A percentile compares a stretch with the other conserved stretches of the same genome.
Evolutionary conservation across 2,797 vertebrate species (phyloP).

Genomic region (Oreochromis grahami): DNA sequence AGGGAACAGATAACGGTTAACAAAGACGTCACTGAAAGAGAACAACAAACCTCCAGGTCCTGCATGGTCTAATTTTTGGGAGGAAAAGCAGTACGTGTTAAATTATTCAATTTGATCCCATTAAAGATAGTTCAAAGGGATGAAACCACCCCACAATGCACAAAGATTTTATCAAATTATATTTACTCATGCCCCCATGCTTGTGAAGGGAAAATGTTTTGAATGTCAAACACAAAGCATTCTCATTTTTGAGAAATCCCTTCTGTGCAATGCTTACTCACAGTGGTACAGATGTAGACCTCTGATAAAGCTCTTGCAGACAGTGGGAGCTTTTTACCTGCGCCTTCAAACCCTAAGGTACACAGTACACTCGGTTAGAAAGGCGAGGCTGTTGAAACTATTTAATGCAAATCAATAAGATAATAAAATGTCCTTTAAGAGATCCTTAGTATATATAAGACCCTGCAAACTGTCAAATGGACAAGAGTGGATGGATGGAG

Average conservation of each 20-base stretch:
- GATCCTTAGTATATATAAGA: not conserved
- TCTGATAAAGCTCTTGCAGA: conserved; percentile 23
- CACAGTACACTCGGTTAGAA: not conserved
- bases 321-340: not conserved
- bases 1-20: not conserved
- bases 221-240: conserved; percentile 26
- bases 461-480: not conserved
- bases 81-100: not conserved
- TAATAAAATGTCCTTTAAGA: not conserved
- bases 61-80: not conserved
- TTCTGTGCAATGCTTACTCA: not conserved
- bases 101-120: conserved; percentile 33
- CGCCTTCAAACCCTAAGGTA: not conserved
- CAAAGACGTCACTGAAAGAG: not conserved
- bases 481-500: not conserved
- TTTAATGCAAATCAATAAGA: conserved; percentile 19
- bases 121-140: conserved; percentile 19
- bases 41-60: conserved; percentile 1
- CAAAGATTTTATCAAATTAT: conserved; percentile 29
- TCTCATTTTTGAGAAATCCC: conserved; percentile 26
- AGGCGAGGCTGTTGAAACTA: not conserved
- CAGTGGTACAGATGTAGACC: conserved; percentile 7
- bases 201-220: conserved; percentile 7
- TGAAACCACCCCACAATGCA: conserved; percentile 14
- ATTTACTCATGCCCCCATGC: conserved; percentile 1